Evolutionary conservation across 2,888 invertebrate genomes (phyloP).

Genomic region (Muschampia plurimacula): DNA sequence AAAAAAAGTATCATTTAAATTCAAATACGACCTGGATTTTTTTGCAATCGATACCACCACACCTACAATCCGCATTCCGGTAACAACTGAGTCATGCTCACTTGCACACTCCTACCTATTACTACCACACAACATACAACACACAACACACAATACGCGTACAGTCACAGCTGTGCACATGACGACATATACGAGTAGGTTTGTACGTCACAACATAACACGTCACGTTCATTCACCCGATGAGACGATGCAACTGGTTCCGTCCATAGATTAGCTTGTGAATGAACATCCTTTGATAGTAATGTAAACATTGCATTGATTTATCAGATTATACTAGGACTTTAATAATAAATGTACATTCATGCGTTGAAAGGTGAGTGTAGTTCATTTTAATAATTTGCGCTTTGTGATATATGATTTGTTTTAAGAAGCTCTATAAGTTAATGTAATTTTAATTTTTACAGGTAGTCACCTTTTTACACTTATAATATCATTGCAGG

Average conservation of each 20-base stretch:
- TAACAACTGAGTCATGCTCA: slow-evolving; percentile 48
- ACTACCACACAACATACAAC: neutral
- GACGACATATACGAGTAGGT: neutral
- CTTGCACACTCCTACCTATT: slow-evolving; percentile 16
- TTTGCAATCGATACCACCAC: slow-evolving; percentile 47
- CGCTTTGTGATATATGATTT: no score
- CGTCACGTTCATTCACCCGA: slow-evolving; percentile 54
- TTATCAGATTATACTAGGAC: no score
- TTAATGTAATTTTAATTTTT: no score
- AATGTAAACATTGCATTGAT: no score
- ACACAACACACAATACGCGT: neutral
- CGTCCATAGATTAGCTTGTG: neutral
- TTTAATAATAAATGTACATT: no score
- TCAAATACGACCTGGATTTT: slow-evolving; percentile 13
- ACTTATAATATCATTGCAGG: no score
- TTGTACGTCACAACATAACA: neutral
- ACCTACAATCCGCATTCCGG: slow-evolving; percentile 57
- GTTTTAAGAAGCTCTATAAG: no score
- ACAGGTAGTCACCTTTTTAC: no score
- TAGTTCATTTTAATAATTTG: no score
- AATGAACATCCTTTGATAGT: no score
- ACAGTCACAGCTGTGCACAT: slow-evolving; percentile 8
- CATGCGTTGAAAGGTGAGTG: no score
- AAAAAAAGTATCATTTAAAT: neutral
- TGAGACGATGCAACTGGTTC: slow-evolving; percentile 46